Evolutionary conservation across 2,113 vertebrate species (phyloP).

Genomic region (Madoqua kirkii): DNA sequence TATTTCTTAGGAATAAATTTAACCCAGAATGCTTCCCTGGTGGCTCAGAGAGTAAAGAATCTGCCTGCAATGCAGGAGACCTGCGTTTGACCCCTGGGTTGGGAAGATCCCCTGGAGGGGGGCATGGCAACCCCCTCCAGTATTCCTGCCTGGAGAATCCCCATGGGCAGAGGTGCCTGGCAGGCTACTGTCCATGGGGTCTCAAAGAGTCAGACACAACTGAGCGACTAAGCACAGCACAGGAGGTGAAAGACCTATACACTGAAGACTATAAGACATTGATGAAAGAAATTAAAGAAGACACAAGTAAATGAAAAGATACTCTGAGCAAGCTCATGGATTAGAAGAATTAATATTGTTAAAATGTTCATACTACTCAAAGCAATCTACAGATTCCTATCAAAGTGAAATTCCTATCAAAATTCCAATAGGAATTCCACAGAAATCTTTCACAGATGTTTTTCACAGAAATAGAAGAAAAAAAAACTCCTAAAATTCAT

Average conservation of each 20-base stretch:
- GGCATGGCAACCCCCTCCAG: neutral
- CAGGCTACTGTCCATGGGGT: neutral
- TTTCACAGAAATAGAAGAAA: neutral
- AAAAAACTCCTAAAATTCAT: neutral
- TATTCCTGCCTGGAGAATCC: neutral
- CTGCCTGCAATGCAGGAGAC: neutral
- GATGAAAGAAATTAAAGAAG: neutral
- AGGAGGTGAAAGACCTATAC: neutral
- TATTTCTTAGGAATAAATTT: neutral
- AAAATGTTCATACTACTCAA: neutral
- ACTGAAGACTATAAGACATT: neutral
- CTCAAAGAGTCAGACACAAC: neutral
- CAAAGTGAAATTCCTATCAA: neutral
- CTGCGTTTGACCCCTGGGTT: neutral
- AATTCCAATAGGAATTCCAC: neutral
- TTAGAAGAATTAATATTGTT: neutral
- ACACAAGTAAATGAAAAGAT: neutral
- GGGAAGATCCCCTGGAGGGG: neutral
- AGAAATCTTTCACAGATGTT: neutral
- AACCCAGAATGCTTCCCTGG: neutral
- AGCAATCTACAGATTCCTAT: neutral
- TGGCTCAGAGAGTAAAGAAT: neutral
- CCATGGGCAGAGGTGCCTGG: neutral
- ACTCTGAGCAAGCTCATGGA: neutral
- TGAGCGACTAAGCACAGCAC: neutral